Percentiles rank a stretch among this genome's conserved stretches.
Evolutionary conservation across 2,888 invertebrate genomes (phyloP).

Genomic region (Macaria liturata): DNA sequence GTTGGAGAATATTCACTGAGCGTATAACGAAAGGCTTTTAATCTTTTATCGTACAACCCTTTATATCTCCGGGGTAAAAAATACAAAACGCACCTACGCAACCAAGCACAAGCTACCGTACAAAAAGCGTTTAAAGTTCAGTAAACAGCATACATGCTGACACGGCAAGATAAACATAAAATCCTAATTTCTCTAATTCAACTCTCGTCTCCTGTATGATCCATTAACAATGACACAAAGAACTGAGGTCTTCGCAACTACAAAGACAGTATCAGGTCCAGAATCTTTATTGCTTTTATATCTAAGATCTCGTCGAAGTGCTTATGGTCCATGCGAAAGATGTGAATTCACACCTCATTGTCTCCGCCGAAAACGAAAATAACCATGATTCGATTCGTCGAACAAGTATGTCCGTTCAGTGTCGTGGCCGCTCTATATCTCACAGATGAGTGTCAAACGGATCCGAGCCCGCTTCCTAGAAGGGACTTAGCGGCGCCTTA

Average conservation of each 20-base stretch:
- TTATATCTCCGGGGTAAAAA: conserved; percentile 58
- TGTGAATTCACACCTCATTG: conserved; percentile 74
- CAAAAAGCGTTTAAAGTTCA: conserved; percentile 6
- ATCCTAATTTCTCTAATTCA: too few species aligned
- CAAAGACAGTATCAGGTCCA: conserved; percentile 13
- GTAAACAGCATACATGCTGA: conserved; percentile 2
- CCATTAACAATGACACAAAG: conserved; percentile 5
- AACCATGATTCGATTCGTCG: conserved; percentile 59
- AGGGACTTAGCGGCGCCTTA: conserved; percentile 79
- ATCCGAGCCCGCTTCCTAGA: conserved; percentile 75
- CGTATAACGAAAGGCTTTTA: conserved; percentile 51
- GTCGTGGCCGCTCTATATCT: conserved; percentile 66
- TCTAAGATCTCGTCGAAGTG: conserved; percentile 38
- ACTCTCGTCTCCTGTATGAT: neutral
- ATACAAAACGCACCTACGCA: conserved; percentile 44
- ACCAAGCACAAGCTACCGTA: conserved; percentile 21
- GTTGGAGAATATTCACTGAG: conserved; percentile 49
- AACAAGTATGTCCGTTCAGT: conserved; percentile 59
- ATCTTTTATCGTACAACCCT: conserved; percentile 51
- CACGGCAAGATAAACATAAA: neutral
- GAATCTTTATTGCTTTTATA: conserved; percentile 46
- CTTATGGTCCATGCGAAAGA: conserved; percentile 47
- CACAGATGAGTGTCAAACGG: conserved; percentile 79
- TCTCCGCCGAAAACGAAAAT: conserved; percentile 44
- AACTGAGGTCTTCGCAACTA: conserved; percentile 10